Base-by-base conservation (phyloP, 1,140 invertebrate genomes). In the Pararge aegeria region DNA sequence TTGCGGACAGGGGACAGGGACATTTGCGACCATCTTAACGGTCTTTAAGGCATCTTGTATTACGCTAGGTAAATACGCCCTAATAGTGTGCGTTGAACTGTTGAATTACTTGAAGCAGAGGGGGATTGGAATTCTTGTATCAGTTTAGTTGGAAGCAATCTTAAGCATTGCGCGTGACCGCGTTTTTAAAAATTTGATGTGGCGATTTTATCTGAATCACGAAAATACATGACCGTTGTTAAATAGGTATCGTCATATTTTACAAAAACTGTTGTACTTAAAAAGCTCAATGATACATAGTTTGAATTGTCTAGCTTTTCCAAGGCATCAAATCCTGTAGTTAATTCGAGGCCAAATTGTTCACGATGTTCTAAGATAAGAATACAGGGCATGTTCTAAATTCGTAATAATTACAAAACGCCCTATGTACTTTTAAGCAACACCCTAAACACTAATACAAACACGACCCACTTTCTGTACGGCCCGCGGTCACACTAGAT, bases 1-100 rank as follows among this genome's bases (percentile, higher is more conserved):
- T 64, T 64, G 58, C 52, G 46, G 67, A 59, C 52, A 61, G 69
- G 62, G 62, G 69, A 65, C 68, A 57, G 68, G 65, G 61, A 70
- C 59, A 63, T 63, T 64, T 59, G 63, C 66, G 57, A 72, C 44
- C 53, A 52, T 57, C 60, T 68, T 68, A 68, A 68, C 66, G 66
- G 66, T 68, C 57, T 63, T 21, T 63, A 63, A 52, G 61, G 61
- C 55, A 63, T 63, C 61, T 63, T 63, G 55, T 63, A 53, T 57
- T 63, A 63, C 55, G 37, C 30, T 61, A 50, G 46, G 52, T 48
- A 51, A 61, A 61, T 55, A 55, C 16, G 34, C 52, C 54, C 37
- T 37, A 55, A 55, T 55, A 61, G 50, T 55, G 48, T 49, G 46
- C 46, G 21, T 49, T 49, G 46, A 49, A 49, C 21, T 27, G 18